phyloP scores from a whole-genome alignment of 2,113 vertebrate species.

The Sinocyclocheilus grahami region DNA sequence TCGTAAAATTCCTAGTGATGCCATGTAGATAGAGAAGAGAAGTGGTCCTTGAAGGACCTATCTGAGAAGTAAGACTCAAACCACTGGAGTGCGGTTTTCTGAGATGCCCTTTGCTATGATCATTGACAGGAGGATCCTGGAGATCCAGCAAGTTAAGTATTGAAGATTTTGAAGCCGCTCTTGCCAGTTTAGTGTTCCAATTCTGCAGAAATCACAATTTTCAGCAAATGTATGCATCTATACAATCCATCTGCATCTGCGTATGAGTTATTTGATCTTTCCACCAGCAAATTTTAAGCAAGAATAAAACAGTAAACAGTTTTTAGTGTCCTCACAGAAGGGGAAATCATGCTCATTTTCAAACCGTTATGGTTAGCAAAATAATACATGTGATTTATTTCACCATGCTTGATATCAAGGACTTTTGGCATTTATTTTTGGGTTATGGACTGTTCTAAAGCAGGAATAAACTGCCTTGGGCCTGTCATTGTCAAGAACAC shows the following conservation, averaged over 20 bases:
- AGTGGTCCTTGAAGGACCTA: no score
- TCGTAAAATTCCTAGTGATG: no score
- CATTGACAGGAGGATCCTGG: no score
- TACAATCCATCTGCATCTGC: not conserved
- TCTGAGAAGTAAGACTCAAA: no score
- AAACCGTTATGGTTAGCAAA: slow-evolving; percentile 52
- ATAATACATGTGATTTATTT: slow-evolving; percentile 61
- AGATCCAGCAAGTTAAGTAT: no score
- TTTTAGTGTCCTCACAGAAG: slow-evolving; percentile 15
- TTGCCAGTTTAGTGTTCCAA: not conserved
- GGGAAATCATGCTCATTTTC: slow-evolving; percentile 47
- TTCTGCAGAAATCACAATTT: not conserved
- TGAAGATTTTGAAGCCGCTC: no score
- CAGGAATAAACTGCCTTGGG: slow-evolving; percentile 67
- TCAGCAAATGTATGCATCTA: not conserved
- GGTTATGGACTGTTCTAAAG: slow-evolving; percentile 64
- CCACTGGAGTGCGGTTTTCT: no score
- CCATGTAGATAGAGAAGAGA: no score
- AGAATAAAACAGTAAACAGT: slow-evolving; percentile 34
- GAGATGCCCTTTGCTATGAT: no score
- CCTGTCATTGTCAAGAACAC: slow-evolving; percentile 72
- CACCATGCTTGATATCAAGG: slow-evolving; percentile 58
- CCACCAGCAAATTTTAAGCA: slow-evolving; percentile 5
- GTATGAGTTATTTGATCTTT: not conserved
- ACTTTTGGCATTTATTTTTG: slow-evolving; percentile 64